A percentile compares a stretch with the other conserved stretches of the same genome.
Evolutionary conservation across 2,113 vertebrate species (phyloP).

Genomic region (Propithecus coquereli): DNA sequence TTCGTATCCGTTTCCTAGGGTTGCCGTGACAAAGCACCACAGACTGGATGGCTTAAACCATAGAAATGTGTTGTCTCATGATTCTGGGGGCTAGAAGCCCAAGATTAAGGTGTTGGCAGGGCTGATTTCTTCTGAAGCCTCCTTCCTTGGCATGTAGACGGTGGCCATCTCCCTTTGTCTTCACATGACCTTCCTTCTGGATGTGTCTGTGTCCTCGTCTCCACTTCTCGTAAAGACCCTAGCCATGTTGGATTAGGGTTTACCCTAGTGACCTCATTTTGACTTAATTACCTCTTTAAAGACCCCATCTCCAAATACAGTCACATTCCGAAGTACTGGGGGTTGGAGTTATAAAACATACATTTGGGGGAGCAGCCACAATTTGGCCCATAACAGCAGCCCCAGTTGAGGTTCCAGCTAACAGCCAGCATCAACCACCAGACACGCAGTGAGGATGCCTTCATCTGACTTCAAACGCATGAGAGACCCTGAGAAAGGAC

Average conservation of each 20-base stretch:
- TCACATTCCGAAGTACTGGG: not conserved
- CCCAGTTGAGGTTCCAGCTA: not conserved
- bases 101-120: not conserved
- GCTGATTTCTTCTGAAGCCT: not conserved
- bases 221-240: not conserved
- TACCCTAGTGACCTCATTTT: not conserved
- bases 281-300: not conserved
- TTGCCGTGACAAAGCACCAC: not conserved
- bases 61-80: not conserved
- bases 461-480: not conserved
- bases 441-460: not conserved
- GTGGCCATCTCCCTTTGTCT: not conserved
- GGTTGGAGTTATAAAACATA: not conserved
- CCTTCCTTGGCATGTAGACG: not conserved
- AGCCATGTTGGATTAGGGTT: not conserved
- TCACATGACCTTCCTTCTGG: not conserved
- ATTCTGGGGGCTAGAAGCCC: not conserved
- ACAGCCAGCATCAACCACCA: not conserved
- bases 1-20: not conserved
- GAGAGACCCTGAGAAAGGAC: not conserved
- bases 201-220: not conserved
- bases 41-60: not conserved
- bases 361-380: not conserved
- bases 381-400: not conserved
- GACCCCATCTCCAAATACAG: not conserved